phyloP scores from a whole-genome alignment of 2,797 vertebrate species.

The Euphonia xanthogaster region DNA sequence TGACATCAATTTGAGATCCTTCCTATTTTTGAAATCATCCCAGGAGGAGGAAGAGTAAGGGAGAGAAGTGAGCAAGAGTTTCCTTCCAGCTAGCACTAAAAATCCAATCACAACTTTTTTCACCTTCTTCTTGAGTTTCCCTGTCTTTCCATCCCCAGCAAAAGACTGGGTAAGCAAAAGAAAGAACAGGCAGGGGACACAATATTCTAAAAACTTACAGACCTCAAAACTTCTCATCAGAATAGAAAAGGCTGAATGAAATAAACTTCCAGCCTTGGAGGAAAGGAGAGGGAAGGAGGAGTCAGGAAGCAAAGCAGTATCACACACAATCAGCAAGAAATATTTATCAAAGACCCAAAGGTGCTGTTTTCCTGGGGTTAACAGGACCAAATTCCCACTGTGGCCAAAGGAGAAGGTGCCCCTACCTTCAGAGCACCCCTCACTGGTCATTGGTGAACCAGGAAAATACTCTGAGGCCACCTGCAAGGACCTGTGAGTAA shows the following conservation, averaged over 20 bases:
- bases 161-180: neutral
- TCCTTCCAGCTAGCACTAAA: neutral
- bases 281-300: neutral
- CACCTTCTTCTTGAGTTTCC: neutral
- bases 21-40: neutral
- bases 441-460: neutral
- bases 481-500: neutral
- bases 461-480: neutral
- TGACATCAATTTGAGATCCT: neutral
- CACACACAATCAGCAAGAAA: neutral
- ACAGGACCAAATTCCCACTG: neutral
- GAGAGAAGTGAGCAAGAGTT: neutral
- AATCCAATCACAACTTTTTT: neutral
- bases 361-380: neutral
- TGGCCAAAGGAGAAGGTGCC: neutral
- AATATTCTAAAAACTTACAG: neutral
- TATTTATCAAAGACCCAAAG: neutral
- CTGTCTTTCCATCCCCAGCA: neutral
- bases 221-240: neutral
- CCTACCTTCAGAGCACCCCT: neutral
- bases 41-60: neutral
- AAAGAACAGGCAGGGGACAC: neutral
- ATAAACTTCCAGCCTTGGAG: neutral
- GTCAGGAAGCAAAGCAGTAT: neutral
- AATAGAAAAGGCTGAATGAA: neutral